Percentiles rank a stretch among this genome's conserved stretches.
These are phyloP conservation scores for Thymallus thymallus DNA, from an alignment of 2,113 vertebrate species.

Conservation along the genomic window DNA sequence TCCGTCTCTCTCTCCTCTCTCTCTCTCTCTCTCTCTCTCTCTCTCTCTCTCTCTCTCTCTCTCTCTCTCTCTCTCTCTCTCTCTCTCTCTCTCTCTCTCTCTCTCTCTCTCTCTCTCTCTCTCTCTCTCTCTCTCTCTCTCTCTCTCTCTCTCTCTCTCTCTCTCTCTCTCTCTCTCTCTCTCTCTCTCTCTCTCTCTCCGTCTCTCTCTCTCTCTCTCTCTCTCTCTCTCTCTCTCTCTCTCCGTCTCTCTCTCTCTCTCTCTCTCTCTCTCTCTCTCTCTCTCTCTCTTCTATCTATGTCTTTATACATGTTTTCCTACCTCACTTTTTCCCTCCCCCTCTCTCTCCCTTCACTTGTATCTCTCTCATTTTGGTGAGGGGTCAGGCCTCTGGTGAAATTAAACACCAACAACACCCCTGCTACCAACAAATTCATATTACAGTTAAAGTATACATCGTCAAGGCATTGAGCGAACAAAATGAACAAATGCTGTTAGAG, in stretches of 20 bases:
- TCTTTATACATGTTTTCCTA: too few relatives aligned
- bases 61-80: too few relatives aligned
- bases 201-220: neutral
- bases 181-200: neutral
- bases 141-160: neutral
- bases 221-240: neutral
- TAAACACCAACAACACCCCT: neutral
- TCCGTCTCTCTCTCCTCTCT: too few relatives aligned
- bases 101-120: too few relatives aligned
- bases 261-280: too few relatives aligned
- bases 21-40: too few relatives aligned
- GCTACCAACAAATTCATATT: neutral
- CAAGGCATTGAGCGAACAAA: neutral
- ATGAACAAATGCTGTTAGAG: neutral
- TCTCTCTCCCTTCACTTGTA: neutral
- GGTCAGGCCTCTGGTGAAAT: slow-evolving; percentile 46
- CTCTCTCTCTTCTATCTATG: too few relatives aligned
- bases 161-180: neutral
- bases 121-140: too few relatives aligned
- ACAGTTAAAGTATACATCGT: neutral
- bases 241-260: too few relatives aligned
- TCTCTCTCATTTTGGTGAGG: neutral
- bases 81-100: too few relatives aligned
- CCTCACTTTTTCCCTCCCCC: too few relatives aligned
- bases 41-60: too few relatives aligned